Conservation (phyloP, 1,140 invertebrate species). For the Chrysoperla carnea region DNA sequence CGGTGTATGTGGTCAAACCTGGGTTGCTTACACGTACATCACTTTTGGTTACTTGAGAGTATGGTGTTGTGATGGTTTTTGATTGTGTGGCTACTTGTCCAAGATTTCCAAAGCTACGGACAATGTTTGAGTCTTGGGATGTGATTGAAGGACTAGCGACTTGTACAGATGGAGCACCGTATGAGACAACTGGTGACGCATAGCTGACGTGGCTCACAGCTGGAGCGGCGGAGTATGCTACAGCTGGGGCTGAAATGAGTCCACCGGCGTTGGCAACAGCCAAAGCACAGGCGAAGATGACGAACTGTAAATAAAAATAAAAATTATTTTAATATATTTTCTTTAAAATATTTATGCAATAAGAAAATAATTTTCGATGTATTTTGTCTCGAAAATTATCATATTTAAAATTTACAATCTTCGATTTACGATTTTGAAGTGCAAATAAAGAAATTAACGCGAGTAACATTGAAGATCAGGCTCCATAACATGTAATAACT, state of each 20-base stretch:
- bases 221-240: constrained; percentile 42
- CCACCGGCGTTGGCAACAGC: constrained; percentile 10
- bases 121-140: constrained; percentile 33
- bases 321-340: background rate
- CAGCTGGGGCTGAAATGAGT: background rate
- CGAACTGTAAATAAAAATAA: constrained; percentile 12
- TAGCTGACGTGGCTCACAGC: constrained; percentile 47
- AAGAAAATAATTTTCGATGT: too few species aligned
- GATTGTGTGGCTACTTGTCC: constrained; percentile 36
- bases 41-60: constrained; percentile 39
- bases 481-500: too few species aligned
- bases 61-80: constrained; percentile 42
- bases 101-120: constrained; percentile 34
- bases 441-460: too few species aligned
- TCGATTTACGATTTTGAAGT: too few species aligned
- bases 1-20: constrained; percentile 17
- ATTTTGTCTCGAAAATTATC: too few species aligned
- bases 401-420: too few species aligned
- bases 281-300: constrained; percentile 8
- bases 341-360: too few species aligned
- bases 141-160: constrained; percentile 26
- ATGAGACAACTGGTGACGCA: constrained; percentile 32
- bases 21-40: constrained; percentile 39
- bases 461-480: too few species aligned
- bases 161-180: constrained; percentile 30